Evolutionary conservation across 2,797 vertebrate genomes (phyloP).

Genomic region (Premnoplex brunnescens): DNA sequence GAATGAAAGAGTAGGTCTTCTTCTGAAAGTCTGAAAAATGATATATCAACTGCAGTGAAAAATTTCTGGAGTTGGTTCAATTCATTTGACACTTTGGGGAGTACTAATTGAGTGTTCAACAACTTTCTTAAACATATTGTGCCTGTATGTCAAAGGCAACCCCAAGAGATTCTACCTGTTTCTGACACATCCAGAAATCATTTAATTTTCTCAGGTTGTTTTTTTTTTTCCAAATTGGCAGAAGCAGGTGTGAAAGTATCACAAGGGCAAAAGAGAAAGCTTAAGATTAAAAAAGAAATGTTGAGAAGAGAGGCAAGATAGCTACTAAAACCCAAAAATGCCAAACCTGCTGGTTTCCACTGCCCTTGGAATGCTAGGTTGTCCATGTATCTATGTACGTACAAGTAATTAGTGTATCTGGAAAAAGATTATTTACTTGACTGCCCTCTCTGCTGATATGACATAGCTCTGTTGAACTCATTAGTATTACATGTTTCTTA

Average conservation of each 20-base stretch:
- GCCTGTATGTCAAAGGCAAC: neutral
- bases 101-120: conserved; percentile 24
- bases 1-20: neutral
- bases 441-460: neutral
- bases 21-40: neutral
- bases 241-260: neutral
- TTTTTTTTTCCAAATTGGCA: neutral
- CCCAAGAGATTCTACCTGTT: conserved; percentile 7
- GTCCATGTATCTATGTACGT: neutral
- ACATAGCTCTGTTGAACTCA: neutral
- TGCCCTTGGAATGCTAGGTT: neutral
- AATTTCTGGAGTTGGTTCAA: conserved; percentile 18
- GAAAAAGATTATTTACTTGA: neutral
- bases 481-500: neutral
- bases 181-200: conserved; percentile 29
- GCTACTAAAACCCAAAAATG: neutral
- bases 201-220: neutral
- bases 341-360: neutral
- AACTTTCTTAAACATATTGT: conserved; percentile 4
- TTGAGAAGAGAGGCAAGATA: neutral
- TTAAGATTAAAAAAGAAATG: neutral
- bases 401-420: neutral
- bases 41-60: neutral
- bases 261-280: neutral
- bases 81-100: neutral